Conservation (phyloP, 64 coral and sea anemone genomes). For the Montipora efflorescens region DNA sequence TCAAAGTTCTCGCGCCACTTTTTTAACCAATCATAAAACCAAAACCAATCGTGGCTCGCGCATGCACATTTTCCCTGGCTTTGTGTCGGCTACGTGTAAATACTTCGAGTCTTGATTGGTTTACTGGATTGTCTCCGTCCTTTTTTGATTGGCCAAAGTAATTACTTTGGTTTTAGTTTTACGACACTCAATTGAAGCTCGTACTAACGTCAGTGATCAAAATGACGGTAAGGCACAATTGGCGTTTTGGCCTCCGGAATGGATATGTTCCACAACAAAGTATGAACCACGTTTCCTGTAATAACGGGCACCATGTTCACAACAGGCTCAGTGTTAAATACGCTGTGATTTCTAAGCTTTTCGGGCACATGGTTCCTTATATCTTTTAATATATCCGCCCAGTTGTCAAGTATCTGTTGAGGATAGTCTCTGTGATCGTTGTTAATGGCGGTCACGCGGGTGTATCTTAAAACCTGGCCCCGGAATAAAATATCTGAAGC, state of each 20-base stretch:
- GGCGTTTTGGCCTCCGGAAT: slow-evolving; percentile 65
- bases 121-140: too few species aligned
- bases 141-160: too few species aligned
- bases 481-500: slow-evolving; percentile 83
- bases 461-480: slow-evolving; percentile 84
- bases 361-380: slow-evolving; percentile 46
- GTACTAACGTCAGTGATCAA: neutral
- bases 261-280: slow-evolving; percentile 70
- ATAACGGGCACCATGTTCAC: slow-evolving; percentile 64
- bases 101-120: too few species aligned
- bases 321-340: slow-evolving; percentile 59
- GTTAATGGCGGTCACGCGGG: slow-evolving; percentile 71
- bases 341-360: slow-evolving; percentile 49
- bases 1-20: too few species aligned
- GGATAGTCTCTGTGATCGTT: slow-evolving; percentile 90
- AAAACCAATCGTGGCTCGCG: too few species aligned
- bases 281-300: slow-evolving; percentile 40
- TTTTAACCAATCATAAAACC: too few species aligned
- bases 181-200: neutral
- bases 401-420: slow-evolving; percentile 63
- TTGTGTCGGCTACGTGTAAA: too few species aligned
- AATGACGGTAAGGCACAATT: slow-evolving; percentile 74
- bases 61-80: too few species aligned
- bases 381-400: slow-evolving; percentile 77
- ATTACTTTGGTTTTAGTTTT: too few species aligned